Base-by-base conservation (phyloP, 1,140 invertebrate genomes). In the Drosophila nebulosa region DNA sequence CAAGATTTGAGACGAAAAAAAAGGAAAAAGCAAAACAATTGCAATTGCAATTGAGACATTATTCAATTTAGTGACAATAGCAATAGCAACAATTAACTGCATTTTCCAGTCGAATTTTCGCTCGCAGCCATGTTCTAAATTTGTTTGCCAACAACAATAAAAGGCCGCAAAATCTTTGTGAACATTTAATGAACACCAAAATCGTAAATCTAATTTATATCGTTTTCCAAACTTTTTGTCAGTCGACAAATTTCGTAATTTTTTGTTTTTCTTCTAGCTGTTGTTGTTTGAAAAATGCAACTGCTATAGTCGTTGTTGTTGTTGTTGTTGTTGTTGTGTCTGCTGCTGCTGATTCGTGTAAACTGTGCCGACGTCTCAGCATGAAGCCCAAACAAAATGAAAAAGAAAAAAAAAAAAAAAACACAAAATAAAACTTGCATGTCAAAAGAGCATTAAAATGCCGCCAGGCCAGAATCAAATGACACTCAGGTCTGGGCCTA, bases 151-250 rank as follows among this genome's bases (percentile, higher is more conserved):
- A 58, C n/a, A 57, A 64, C 35, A 58, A 39, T 42, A 32, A 26
- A 35, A 46, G 32, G 18, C 65, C 39, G 55, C 71, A 72, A 84
- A 72, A 64, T 55, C 39, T 70, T 79, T 78, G 64, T 79, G 73
- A 67, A 77, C 77, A 71, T 88, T 89, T 88, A 88, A 88, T 88
- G 83, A 88, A 76, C 83, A 83, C 83, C 83, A 89, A 88, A 88
- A 88, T 73, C 73, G 83, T 83, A 88, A 79, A 83, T 89, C 89
- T 89, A 88, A 88, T 88, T 88, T 88, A 88, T 89, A 89, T 59
- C 83, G 75, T 79, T 88, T 83, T 70, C 68, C 61, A 68, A 69
- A 60, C 84, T 88, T 88, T 88, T 88, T 88, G 83, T 88, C 84
- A 88, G 84, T 70, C 83, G 84, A 88, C 83, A 88, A 88, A 88